Evolutionary conservation across 2,888 invertebrate species (phyloP), one percentile per base, ranked within the genome.

Genomic region (Lagria hirta): DNA sequence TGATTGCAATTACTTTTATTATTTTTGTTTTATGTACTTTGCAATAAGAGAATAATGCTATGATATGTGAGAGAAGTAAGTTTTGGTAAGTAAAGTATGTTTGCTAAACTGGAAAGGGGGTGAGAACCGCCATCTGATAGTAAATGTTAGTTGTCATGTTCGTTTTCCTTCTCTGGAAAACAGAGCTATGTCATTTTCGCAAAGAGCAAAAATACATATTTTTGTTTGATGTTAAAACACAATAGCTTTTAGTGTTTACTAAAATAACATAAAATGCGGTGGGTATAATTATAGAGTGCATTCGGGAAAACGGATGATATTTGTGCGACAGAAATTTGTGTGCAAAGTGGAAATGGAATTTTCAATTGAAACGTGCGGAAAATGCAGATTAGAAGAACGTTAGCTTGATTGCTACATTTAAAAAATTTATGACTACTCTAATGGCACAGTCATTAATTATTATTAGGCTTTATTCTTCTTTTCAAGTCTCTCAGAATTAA

Each of bases 181-280:
- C 37, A 37, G 28, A 37, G 37, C 37, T 37, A 28, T 37, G 37
- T 37, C 37, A 28, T 37, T 13, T 12, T 29, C n/a, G 10, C 21
- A 21, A 4, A 29, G 6, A 29, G 22, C 28, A 37, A 37, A 37
- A 37, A 37, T 21, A 14, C 3, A 21, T 28, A 37, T 28, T 29
- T 37, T 29, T 10, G 21, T 29, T 28, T 37, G 21, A 29, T 28
- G 26, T 20, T 7, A 37, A 28, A 37, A 28, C 27, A 27, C 5
- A n/a, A 12, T 15, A 6, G 8, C 4, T 33, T 7, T 21, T 18
- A 27, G 27, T 12, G 27, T 11, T 36, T 12, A 17, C 14, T 27
- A 7, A 27, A 27, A 33, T 30, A 30, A 17, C 30, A 30, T 16
- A 28, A 14, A 8, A 8, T 2, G 14, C 3, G 13, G 7, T 15